Percentiles rank a stretch among this genome's conserved stretches.
Conservation (phyloP, 1,140 invertebrate genomes). For the Idris sp. region DNA sequence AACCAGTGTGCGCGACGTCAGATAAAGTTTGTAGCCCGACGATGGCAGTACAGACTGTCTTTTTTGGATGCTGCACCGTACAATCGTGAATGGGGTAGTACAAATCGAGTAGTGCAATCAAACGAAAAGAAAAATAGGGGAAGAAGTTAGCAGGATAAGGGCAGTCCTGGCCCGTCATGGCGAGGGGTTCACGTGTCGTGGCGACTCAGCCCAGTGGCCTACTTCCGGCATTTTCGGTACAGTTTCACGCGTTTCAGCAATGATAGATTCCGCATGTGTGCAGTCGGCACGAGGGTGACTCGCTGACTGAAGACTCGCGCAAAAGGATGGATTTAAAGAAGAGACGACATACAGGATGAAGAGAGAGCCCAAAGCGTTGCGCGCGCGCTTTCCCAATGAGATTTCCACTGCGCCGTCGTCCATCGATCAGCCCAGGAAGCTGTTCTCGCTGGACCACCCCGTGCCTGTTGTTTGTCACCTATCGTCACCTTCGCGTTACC, state of each 20-base stretch:
- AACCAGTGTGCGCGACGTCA: slow-evolving; percentile 42
- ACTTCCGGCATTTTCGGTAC: slow-evolving; percentile 69
- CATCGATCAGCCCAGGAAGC: slow-evolving; percentile 77
- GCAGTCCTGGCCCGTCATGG: slow-evolving; percentile 42
- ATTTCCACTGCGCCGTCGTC: slow-evolving; percentile 76
- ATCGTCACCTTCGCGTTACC: slow-evolving; percentile 48
- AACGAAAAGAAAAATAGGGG: slow-evolving; percentile 53
- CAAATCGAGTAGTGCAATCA: slow-evolving; percentile 40
- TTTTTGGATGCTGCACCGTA: slow-evolving; percentile 39
- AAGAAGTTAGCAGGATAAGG: slow-evolving; percentile 50
- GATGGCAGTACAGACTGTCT: slow-evolving; percentile 28
- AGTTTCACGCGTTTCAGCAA: slow-evolving; percentile 48
- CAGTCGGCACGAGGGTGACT: slow-evolving; percentile 70
- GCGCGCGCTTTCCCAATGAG: slow-evolving; percentile 64
- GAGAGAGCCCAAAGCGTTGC: slow-evolving; percentile 51
- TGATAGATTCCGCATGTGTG: slow-evolving; percentile 56
- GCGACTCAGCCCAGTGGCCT: slow-evolving; percentile 73
- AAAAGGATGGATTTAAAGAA: slow-evolving; percentile 54
- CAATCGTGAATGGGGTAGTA: slow-evolving; percentile 30
- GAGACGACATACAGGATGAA: slow-evolving; percentile 42
- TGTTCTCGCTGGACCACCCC: slow-evolving; percentile 75
- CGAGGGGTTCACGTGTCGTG: slow-evolving; percentile 69
- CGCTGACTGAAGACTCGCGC: slow-evolving; percentile 71
- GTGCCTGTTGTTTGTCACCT: slow-evolving; percentile 58
- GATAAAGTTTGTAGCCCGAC: slow-evolving; percentile 22